Evolutionary conservation across 2,888 invertebrate genomes (phyloP).

Genomic region (Leucophora obtusa): DNA sequence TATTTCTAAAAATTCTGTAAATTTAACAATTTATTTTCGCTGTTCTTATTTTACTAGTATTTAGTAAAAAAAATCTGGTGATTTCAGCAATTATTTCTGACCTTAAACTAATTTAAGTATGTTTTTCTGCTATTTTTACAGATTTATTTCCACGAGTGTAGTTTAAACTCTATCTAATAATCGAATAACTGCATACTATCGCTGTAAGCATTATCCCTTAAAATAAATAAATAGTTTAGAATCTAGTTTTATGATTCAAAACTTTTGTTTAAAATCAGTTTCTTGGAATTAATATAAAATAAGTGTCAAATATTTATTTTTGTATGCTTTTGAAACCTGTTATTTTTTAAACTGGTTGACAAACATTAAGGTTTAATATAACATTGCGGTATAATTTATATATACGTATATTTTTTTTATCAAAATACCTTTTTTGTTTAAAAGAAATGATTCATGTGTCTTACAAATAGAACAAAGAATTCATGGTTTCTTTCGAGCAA

Average conservation of each 20-base stretch:
- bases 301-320: neutral
- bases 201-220: no score
- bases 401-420: conserved; percentile 27
- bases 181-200: no score
- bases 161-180: no score
- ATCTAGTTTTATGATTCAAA: neutral
- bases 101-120: no score
- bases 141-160: no score
- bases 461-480: conserved; percentile 54
- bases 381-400: conserved; percentile 18
- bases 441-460: conserved; percentile 51
- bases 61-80: no score
- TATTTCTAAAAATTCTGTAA: no score
- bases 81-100: no score
- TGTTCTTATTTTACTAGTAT: no score
- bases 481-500: conserved; percentile 26
- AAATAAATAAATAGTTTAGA: neutral
- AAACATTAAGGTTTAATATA: conserved; percentile 32
- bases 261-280: neutral
- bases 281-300: neutral
- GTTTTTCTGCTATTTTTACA: no score
- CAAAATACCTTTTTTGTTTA: conserved; percentile 29
- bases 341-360: conserved; percentile 34
- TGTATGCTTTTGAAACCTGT: conserved; percentile 15
- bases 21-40: no score